A percentile compares a stretch with the other conserved stretches of the same genome.
Evolutionary conservation across 1,140 invertebrate genomes (phyloP).

Genomic region (Panagrolaimus sp.): DNA sequence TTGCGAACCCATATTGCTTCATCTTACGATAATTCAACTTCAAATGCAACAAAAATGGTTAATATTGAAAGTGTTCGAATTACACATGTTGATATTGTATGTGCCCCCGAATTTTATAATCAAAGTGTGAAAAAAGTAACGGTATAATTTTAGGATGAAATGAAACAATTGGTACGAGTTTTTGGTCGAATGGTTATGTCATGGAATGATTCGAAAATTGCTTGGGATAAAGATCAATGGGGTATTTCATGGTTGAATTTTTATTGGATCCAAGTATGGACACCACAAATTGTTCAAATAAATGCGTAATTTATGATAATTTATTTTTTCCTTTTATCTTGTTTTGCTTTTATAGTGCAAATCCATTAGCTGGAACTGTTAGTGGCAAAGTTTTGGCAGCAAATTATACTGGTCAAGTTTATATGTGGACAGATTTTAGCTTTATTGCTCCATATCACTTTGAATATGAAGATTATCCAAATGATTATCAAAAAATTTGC

Average conservation of each 20-base stretch:
- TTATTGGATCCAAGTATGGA: conserved; percentile 60
- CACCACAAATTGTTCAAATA: conserved; percentile 57
- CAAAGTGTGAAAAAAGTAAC: background rate
- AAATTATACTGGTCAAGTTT: conserved; percentile 59
- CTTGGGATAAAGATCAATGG: conserved; percentile 58
- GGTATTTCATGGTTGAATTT: conserved; percentile 59
- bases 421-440: conserved; percentile 56
- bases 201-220: conserved; percentile 56
- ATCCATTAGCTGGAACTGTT: conserved; percentile 44
- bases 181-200: conserved; percentile 53
- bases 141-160: conserved; percentile 38
- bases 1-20: conserved; percentile 47
- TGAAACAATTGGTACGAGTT: conserved; percentile 44
- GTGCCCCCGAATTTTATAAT: background rate
- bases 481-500: conserved; percentile 55
- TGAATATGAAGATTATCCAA: conserved; percentile 54
- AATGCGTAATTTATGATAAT: conserved; percentile 44
- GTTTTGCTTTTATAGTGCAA: conserved; percentile 43
- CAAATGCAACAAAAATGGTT: conserved; percentile 43
- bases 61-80: conserved; percentile 52
- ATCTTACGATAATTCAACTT: conserved; percentile 54
- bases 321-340: background rate
- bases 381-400: conserved; percentile 57
- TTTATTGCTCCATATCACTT: conserved; percentile 55
- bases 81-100: conserved; percentile 54